Evolutionary conservation across 1,140 invertebrate species (phyloP).

Genomic region (Drosophila bipectinata): DNA sequence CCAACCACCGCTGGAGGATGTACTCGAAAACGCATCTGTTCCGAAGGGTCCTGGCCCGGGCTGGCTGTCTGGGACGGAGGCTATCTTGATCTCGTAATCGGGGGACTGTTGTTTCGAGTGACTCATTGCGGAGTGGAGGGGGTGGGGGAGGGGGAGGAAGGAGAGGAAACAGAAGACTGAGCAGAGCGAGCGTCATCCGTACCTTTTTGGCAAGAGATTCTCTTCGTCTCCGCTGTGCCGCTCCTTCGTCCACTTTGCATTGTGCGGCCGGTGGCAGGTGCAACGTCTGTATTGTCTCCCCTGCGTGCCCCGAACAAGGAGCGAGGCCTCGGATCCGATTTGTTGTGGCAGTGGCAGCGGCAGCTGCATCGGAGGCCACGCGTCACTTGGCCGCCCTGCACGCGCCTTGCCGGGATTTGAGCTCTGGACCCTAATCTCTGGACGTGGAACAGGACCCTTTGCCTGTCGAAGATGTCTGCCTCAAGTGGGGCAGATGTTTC

Average conservation of each 20-base stretch:
- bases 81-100: conserved; percentile 76
- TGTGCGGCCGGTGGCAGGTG: conserved; percentile 35
- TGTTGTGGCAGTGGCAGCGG: conserved; percentile 36
- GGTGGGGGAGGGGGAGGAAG: not conserved
- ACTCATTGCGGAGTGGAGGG: not conserved
- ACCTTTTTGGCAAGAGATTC: conserved; percentile 4
- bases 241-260: conserved; percentile 26
- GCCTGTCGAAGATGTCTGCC: not conserved
- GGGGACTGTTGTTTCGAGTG: conserved; percentile 3
- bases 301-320: conserved; percentile 12
- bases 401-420: conserved; percentile 51
- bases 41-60: not conserved
- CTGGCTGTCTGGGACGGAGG: conserved; percentile 13
- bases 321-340: conserved; percentile 57
- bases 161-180: not conserved
- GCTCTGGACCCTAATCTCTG: conserved; percentile 6
- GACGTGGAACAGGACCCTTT: too few species aligned
- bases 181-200: conserved; percentile 29
- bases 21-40: conserved; percentile 65
- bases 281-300: conserved; percentile 8
- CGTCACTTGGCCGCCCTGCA: conserved; percentile 54
- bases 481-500: conserved; percentile 60
- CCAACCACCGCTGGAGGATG: conserved; percentile 47
- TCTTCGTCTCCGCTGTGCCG: not conserved
- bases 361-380: conserved; percentile 59